phyloP scores from a whole-genome alignment of 2,797 vertebrate genomes.

The Melanitta fusca region DNA sequence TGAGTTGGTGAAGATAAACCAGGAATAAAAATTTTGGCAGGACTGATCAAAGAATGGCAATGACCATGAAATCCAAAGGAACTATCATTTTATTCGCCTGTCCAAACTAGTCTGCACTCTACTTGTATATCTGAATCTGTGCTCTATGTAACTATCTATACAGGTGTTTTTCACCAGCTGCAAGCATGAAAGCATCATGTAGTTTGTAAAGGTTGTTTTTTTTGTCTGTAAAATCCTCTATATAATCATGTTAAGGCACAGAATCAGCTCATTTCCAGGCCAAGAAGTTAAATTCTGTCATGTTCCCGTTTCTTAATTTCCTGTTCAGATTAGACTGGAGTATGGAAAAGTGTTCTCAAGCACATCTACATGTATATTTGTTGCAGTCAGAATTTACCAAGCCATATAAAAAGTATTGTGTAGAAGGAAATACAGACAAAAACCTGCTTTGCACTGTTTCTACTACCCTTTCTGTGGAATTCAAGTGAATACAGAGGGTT shows the following conservation, averaged over 20 bases:
- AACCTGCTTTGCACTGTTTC: background rate
- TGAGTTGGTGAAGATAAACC: background rate
- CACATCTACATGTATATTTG: background rate
- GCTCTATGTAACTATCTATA: background rate
- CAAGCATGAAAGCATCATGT: background rate
- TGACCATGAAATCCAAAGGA: background rate
- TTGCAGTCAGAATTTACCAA: background rate
- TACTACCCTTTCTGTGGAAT: background rate
- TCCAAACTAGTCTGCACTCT: background rate
- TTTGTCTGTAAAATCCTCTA: background rate
- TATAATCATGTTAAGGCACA: background rate
- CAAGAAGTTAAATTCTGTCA: background rate
- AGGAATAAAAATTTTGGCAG: background rate
- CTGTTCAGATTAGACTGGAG: background rate
- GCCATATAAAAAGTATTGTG: background rate
- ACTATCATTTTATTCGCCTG: background rate
- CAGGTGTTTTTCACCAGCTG: background rate
- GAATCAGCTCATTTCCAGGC: background rate
- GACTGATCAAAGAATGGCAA: background rate
- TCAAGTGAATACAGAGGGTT: background rate
- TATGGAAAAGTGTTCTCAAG: background rate
- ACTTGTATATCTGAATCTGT: background rate
- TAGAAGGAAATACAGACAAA: background rate
- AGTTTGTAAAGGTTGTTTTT: background rate
- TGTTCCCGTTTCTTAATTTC: background rate